phyloP scores from a whole-genome alignment of 2,113 vertebrate genomes.

The Noturus placidus region DNA sequence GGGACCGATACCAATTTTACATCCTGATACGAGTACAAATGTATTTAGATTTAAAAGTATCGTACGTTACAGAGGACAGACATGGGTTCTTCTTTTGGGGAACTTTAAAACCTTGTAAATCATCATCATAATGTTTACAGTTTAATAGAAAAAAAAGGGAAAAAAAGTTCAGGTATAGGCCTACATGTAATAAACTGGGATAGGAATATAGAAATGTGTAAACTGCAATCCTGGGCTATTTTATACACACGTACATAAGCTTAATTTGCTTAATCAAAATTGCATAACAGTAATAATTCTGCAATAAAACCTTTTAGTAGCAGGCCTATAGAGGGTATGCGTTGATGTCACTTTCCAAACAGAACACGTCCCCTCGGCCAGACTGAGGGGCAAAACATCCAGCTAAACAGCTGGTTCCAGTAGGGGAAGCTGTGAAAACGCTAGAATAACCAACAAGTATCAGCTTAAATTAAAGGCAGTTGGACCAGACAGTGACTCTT shows the following conservation, averaged over 20 bases:
- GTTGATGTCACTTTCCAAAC: too few species aligned
- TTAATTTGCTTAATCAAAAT: neutral
- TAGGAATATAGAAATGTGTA: neutral
- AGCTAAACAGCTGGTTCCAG: too few species aligned
- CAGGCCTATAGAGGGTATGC: neutral
- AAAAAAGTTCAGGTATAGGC: neutral
- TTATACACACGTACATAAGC: neutral
- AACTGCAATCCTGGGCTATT: neutral
- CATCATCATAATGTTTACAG: neutral
- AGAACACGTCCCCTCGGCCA: too few species aligned
- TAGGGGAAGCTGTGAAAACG: too few species aligned
- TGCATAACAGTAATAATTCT: neutral
- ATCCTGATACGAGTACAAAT: neutral
- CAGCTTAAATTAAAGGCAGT: too few species aligned
- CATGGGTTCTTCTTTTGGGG: neutral
- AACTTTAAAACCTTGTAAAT: neutral
- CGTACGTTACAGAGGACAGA: neutral
- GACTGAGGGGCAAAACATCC: too few species aligned
- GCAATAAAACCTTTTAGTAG: neutral
- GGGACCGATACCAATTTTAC: neutral
- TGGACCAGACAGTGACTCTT: too few species aligned
- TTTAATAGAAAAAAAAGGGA: neutral
- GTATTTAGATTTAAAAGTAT: neutral
- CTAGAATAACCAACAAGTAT: too few species aligned
- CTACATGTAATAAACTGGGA: neutral